These are phyloP conservation scores for Epinephelus lanceolatus DNA, from an alignment of 2,113 vertebrate genomes.

Conservation along the genomic window DNA sequence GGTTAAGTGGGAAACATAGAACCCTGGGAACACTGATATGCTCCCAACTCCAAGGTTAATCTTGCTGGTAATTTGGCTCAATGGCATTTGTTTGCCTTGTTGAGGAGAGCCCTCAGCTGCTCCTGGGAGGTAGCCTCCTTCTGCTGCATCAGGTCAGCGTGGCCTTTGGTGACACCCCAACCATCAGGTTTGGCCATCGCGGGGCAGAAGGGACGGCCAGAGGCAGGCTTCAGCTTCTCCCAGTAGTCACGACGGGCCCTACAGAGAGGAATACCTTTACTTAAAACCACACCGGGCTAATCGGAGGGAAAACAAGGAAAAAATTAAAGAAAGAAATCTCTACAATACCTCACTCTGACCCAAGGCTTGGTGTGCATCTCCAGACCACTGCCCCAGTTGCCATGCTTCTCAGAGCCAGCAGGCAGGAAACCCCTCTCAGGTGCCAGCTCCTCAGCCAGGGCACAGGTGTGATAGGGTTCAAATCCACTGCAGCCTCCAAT, in stretches of 20 bases:
- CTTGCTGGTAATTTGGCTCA: slow-evolving; percentile 39
- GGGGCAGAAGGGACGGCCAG: slow-evolving; percentile 92
- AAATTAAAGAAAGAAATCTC: not conserved
- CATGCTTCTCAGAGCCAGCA: slow-evolving; percentile 93
- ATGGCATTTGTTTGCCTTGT: slow-evolving; percentile 76
- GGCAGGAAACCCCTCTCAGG: slow-evolving; percentile 91
- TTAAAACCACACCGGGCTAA: not conserved
- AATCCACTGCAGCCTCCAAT: slow-evolving; percentile 98
- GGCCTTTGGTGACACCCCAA: slow-evolving; percentile 96
- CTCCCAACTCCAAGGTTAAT: too few relatives aligned
- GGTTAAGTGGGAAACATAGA: too few relatives aligned
- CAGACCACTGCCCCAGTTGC: slow-evolving; percentile 90
- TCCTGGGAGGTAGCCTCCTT: slow-evolving; percentile 91
- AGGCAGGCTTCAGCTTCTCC: slow-evolving; percentile 93
- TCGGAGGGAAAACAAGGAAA: not conserved
- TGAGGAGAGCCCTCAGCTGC: slow-evolving; percentile 91
- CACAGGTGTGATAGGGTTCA: slow-evolving; percentile 94
- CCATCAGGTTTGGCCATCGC: slow-evolving; percentile 90
- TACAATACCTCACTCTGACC: slow-evolving; percentile 92
- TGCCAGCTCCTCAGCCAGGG: slow-evolving; percentile 93
- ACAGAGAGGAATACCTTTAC: not conserved
- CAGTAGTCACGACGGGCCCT: slow-evolving; percentile 96
- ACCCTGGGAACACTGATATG: too few relatives aligned
- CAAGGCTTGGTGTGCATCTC: slow-evolving; percentile 98
- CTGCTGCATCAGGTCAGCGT: slow-evolving; percentile 94